Evolutionary conservation across 2,888 invertebrate genomes (phyloP).

Genomic region (Hemithea aestivaria): DNA sequence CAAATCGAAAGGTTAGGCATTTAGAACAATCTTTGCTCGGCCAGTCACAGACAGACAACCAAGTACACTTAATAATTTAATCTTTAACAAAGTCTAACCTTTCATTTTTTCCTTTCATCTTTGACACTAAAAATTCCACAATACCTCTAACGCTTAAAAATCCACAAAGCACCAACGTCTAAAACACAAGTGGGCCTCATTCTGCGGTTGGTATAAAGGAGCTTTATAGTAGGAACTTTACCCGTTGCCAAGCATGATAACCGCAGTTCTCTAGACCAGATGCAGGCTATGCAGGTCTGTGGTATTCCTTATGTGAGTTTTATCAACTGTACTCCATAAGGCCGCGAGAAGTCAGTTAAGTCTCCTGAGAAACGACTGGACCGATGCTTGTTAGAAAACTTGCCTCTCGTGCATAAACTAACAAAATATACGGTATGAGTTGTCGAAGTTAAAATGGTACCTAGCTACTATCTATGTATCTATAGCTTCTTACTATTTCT

Average conservation of each 20-base stretch:
- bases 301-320: conserved; percentile 12
- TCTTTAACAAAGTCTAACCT: too few relatives aligned
- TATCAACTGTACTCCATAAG: conserved; percentile 6
- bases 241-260: conserved; percentile 12
- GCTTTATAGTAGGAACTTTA: conserved; percentile 21
- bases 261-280: conserved; percentile 18
- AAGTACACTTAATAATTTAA: too few relatives aligned
- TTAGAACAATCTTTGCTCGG: too few relatives aligned
- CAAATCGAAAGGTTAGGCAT: too few relatives aligned
- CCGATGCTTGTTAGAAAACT: too few relatives aligned
- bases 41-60: too few relatives aligned
- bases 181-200: conserved; percentile 21
- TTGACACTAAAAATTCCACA: conserved; percentile 6
- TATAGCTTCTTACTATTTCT: too few relatives aligned
- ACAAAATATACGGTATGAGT: too few relatives aligned
- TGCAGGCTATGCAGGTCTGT: conserved; percentile 7
- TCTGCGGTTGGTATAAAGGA: conserved; percentile 23
- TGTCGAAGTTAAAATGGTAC: too few relatives aligned
- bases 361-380: neutral
- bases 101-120: too few relatives aligned
- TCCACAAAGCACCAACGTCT: conserved; percentile 16
- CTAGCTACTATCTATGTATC: too few relatives aligned
- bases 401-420: too few relatives aligned
- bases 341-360: neutral
- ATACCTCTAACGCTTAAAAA: conserved; percentile 7